These are phyloP conservation scores for Maconellicoccus hirsutus DNA, from an alignment of 1,140 invertebrate species.

Conservation along the genomic window DNA sequence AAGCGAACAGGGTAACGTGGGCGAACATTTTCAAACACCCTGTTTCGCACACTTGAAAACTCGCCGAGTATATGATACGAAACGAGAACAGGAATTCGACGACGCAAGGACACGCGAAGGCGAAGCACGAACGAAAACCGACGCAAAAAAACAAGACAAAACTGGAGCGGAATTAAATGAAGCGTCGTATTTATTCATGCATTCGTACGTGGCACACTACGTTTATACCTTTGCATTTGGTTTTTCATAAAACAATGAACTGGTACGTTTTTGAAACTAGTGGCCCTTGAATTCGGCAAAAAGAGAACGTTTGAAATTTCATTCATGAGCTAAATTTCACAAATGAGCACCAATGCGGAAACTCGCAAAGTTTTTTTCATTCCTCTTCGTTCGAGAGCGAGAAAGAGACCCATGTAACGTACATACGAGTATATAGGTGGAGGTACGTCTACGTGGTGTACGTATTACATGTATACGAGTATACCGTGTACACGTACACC, in stretches of 20 bases:
- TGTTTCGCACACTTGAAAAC: too few species aligned
- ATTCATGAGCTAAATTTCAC: not conserved
- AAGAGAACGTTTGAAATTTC: not conserved
- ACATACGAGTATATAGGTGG: too few species aligned
- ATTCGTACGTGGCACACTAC: not conserved
- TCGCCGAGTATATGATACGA: too few species aligned
- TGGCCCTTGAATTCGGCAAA: not conserved
- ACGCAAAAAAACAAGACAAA: not conserved
- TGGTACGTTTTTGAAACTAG: not conserved
- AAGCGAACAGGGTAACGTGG: too few species aligned
- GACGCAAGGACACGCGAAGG: too few species aligned
- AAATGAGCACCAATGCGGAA: conserved; percentile 2
- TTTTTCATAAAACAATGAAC: conserved; percentile 6
- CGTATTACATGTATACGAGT: too few species aligned
- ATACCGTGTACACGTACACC: too few species aligned
- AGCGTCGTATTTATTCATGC: conserved; percentile 4
- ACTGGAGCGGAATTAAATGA: not conserved
- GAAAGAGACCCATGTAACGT: too few species aligned
- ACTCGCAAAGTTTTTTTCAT: not conserved
- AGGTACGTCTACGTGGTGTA: too few species aligned
- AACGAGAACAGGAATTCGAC: too few species aligned
- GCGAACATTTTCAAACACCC: too few species aligned
- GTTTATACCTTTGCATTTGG: not conserved
- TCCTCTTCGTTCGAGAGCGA: not conserved
- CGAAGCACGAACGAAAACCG: not conserved